A percentile compares a stretch with the other conserved stretches of the same genome.
These are phyloP conservation scores for Sander vitreus DNA, from an alignment of 2,113 vertebrate genomes.

Conservation along the genomic window DNA sequence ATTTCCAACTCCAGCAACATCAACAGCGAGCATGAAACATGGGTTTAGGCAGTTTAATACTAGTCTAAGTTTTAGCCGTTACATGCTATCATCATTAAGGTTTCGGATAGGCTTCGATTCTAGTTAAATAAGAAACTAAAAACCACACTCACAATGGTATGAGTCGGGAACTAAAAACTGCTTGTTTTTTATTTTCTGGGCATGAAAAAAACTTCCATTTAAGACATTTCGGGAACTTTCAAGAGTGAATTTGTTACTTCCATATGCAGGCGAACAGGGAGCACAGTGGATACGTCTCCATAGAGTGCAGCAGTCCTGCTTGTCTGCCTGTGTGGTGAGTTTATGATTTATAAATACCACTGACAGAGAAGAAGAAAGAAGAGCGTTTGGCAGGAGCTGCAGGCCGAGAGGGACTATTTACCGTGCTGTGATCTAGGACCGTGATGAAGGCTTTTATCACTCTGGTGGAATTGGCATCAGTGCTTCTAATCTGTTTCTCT, in stretches of 20 bases:
- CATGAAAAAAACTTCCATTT: background rate
- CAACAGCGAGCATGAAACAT: background rate
- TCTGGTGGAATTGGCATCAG: conserved; percentile 27
- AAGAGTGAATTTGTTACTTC: conserved; percentile 25
- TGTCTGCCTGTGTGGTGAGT: conserved; percentile 49
- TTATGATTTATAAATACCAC: conserved; percentile 63
- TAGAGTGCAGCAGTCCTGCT: conserved; percentile 21
- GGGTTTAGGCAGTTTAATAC: background rate
- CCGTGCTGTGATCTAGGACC: conserved; percentile 36
- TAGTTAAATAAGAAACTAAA: background rate
- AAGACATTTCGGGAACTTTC: conserved; percentile 4
- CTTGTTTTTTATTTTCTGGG: background rate
- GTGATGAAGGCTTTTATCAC: conserved; percentile 59
- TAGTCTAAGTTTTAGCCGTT: conserved; percentile 6
- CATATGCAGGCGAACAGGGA: background rate
- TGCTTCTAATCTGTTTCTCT: conserved; percentile 40
- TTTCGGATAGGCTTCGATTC: background rate
- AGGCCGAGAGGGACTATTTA: conserved; percentile 52
- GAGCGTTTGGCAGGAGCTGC: conserved; percentile 47
- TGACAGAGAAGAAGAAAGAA: conserved; percentile 50
- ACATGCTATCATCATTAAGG: background rate
- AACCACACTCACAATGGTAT: background rate
- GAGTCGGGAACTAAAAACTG: background rate
- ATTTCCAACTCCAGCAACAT: background rate
- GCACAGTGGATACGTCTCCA: conserved; percentile 22